Evolutionary conservation across 2,113 vertebrate species (phyloP).

Genomic region (Phodopus roborovskii): DNA sequence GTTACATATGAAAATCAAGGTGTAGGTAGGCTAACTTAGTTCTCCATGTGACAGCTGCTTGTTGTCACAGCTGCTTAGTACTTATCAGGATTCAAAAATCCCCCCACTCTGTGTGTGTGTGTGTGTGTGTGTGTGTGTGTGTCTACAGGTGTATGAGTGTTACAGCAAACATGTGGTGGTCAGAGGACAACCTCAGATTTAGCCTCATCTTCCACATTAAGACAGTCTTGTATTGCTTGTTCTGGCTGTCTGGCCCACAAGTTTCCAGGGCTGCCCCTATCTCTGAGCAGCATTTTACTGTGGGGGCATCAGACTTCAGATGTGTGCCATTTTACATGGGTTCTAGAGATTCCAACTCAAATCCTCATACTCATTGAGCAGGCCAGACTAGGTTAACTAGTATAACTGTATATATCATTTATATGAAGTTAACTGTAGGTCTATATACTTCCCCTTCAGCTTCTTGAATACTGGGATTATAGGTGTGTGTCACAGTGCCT

Average conservation of each 20-base stretch:
- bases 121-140: not conserved
- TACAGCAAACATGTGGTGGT: not conserved
- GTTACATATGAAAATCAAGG: slow-evolving; percentile 31
- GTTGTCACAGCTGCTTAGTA: not conserved
- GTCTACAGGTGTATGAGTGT: not conserved
- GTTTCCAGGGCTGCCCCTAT: not conserved
- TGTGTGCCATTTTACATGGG: not conserved
- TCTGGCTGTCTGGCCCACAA: not conserved
- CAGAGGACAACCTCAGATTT: not conserved
- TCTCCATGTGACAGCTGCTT: not conserved
- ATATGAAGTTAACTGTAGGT: not conserved
- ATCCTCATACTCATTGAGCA: not conserved
- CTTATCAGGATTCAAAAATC: not conserved
- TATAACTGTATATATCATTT: not conserved
- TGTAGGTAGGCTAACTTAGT: not conserved
- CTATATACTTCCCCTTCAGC: not conserved
- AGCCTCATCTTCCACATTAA: not conserved
- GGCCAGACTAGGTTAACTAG: not conserved
- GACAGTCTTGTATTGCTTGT: not conserved
- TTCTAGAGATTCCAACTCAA: not conserved
- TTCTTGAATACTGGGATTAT: not conserved
- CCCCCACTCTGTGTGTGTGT: too few species aligned
- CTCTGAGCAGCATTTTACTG: not conserved
- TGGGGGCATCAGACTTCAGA: not conserved
- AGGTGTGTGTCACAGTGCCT: not conserved